These are phyloP conservation scores for Hoplostethus mediterraneus DNA, from an alignment of 2,797 vertebrate species.

Conservation along the genomic window DNA sequence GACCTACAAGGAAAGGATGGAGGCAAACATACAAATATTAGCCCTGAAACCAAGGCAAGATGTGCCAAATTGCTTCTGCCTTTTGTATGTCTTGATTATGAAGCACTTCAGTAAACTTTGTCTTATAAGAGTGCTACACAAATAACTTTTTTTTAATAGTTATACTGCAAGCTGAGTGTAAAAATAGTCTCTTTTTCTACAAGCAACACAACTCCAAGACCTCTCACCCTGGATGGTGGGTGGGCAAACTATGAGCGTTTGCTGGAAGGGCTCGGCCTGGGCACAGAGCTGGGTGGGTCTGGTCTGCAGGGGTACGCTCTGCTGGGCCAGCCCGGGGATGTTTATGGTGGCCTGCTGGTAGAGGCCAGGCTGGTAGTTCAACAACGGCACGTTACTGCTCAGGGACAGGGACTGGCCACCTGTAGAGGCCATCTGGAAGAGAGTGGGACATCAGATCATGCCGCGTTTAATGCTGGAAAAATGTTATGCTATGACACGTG, in stretches of 20 bases:
- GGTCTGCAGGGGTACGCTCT: constrained; percentile 93
- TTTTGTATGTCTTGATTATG: too few species aligned
- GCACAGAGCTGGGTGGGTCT: constrained; percentile 94
- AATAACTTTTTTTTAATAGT: too few species aligned
- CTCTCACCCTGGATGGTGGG: constrained; percentile 95
- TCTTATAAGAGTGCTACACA: too few species aligned
- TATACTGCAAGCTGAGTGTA: not conserved
- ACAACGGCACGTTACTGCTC: constrained; percentile 93
- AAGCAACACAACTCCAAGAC: not conserved
- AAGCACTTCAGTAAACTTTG: too few species aligned
- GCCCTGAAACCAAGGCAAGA: not conserved
- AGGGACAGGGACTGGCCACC: constrained; percentile 94
- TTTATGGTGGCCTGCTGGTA: constrained; percentile 97
- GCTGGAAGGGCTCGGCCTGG: constrained; percentile 96
- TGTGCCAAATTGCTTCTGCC: too few species aligned
- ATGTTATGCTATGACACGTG: not conserved
- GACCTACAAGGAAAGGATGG: constrained; percentile 73
- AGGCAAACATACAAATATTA: not conserved
- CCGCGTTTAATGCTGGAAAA: not conserved
- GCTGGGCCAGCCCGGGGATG: constrained; percentile 93
- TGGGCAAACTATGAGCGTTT: constrained; percentile 98
- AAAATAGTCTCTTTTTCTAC: not conserved
- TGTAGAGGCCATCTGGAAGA: constrained; percentile 90
- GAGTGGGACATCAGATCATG: not conserved
- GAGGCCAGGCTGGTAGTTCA: constrained; percentile 96